phyloP scores from a whole-genome alignment of 2,113 vertebrate species.

The Glaucomys volans region DNA sequence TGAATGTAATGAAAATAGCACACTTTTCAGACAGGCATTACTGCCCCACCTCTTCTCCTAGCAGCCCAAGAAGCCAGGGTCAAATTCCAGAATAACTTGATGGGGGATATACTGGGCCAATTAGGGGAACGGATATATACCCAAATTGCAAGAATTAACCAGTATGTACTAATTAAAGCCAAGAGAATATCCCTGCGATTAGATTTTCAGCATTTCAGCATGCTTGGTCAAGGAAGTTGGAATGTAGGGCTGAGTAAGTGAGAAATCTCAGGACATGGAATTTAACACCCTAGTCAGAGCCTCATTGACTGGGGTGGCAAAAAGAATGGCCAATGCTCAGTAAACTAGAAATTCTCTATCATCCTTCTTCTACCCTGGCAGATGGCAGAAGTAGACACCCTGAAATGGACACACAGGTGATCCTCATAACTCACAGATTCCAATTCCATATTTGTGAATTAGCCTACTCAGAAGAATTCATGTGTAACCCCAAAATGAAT shows the following conservation, averaged over 20 bases:
- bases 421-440: neutral
- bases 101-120: neutral
- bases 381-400: neutral
- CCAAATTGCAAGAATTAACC: neutral
- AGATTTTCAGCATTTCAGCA: neutral
- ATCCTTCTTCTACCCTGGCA: neutral
- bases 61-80: neutral
- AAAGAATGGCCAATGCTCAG: neutral
- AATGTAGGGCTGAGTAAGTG: neutral
- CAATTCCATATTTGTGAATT: neutral
- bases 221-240: neutral
- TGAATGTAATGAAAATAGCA: neutral
- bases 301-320: neutral
- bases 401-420: neutral
- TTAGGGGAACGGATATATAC: neutral
- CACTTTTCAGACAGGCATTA: neutral
- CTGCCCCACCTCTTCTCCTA: neutral
- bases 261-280: neutral
- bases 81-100: conserved; percentile 7
- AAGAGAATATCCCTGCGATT: neutral
- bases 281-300: neutral
- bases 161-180: neutral
- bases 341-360: neutral
- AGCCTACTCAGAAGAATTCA: neutral
- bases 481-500: neutral